phyloP scores from a whole-genome alignment of 2,888 invertebrate species.

The Aphodius granarius region DNA sequence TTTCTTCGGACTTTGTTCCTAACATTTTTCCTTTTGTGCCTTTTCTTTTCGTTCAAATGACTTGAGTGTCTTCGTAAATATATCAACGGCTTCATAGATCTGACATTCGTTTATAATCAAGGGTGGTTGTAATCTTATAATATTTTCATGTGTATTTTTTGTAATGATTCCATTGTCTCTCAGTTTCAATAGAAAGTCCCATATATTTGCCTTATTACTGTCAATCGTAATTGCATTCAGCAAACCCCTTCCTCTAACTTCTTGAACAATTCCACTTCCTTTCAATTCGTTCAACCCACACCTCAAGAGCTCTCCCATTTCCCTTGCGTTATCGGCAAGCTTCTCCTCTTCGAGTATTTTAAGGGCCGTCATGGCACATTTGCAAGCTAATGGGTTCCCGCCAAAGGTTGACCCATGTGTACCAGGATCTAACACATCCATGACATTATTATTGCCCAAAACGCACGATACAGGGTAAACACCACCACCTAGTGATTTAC shows the following conservation, averaged over 20 bases:
- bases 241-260: conserved; percentile 75
- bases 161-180: conserved; percentile 89
- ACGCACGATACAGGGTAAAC: conserved; percentile 73
- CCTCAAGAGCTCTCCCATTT: conserved; percentile 69
- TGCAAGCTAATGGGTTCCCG: conserved; percentile 78
- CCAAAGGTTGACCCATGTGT: conserved; percentile 85
- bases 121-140: conserved; percentile 94
- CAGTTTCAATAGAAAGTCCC: conserved; percentile 84
- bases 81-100: conserved; percentile 72
- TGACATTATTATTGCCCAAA: conserved; percentile 71
- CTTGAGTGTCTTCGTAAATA: conserved; percentile 63
- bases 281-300: conserved; percentile 60
- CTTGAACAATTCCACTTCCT: conserved; percentile 61
- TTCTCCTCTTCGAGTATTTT: conserved; percentile 76
- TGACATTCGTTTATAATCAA: conserved; percentile 82
- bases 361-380: conserved; percentile 73
- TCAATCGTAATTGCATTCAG: conserved; percentile 76
- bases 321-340: conserved; percentile 71
- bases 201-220: conserved; percentile 74
- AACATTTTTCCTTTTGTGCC: too few species aligned
- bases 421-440: conserved; percentile 71
- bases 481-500: conserved; percentile 84
- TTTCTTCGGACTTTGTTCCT: too few species aligned
- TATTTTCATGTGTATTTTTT: conserved; percentile 96
- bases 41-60: conserved; percentile 13